Percentiles rank a stretch among this genome's conserved stretches.
Evolutionary conservation across 2,888 invertebrate species (phyloP).

Genomic region (Pammene aurita): DNA sequence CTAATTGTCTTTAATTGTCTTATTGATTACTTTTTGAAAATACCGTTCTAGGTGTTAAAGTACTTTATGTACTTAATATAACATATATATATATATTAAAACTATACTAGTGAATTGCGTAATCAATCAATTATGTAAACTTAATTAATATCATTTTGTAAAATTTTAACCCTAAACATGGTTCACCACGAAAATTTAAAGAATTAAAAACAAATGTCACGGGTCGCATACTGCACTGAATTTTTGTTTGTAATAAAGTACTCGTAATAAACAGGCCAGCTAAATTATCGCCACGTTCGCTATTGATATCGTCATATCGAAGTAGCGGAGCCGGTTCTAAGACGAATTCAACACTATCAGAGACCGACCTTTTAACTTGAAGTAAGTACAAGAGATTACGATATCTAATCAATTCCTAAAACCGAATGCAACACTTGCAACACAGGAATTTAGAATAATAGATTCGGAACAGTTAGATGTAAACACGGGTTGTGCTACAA

Average conservation of each 20-base stretch:
- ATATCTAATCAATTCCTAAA: slow-evolving; percentile 25
- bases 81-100: background rate
- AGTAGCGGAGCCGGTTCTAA: background rate
- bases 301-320: background rate
- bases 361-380: slow-evolving; percentile 9
- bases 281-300: background rate
- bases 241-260: background rate
- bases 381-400: slow-evolving; percentile 2
- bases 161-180: no score
- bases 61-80: background rate
- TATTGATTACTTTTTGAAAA: no score
- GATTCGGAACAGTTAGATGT: slow-evolving; percentile 13
- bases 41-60: no score
- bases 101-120: no score
- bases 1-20: no score
- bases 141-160: no score
- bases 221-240: background rate
- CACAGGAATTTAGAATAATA: slow-evolving; percentile 4
- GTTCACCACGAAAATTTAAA: no score
- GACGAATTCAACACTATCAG: slow-evolving; percentile 14
- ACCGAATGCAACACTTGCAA: slow-evolving; percentile 13
- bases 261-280: background rate
- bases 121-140: no score
- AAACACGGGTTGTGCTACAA: slow-evolving; percentile 4
- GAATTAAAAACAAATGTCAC: no score